Base-by-base conservation (phyloP, 2,113 vertebrate genomes). In the Salminus brasiliensis region DNA sequence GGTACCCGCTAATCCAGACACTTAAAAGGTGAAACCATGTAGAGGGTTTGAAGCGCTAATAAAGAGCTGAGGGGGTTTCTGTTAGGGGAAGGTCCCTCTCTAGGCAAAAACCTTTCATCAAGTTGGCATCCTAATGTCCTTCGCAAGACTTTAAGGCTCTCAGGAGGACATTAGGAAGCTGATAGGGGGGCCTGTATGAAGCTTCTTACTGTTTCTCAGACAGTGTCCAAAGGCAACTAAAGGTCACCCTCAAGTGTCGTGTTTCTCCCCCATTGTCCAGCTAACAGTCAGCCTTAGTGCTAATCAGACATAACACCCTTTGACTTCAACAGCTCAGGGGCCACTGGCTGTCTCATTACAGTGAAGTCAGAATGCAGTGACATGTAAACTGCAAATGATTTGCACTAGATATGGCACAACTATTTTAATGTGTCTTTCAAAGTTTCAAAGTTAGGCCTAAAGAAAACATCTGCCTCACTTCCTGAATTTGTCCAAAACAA, bases 231-330 rank as follows among this genome's bases (percentile, higher is more conserved):
- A 53, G 29, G 57, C 34, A 36, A 71, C 21, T 57, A 71, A 53
- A 79, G 78, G 72, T 81, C 53, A 77, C 69, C 76, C 60, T 69
- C 43, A 53, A 73, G 81, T 67, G 32, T 85, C 76, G 49, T 41
- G 16, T 85, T 87, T 85, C 83, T 74, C 13, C 10, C n/a, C 63
- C 43, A 67, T 78, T 79, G 53, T 73, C 52, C 49, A 66, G 43
- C 12, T 63, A 83, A 83, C 67, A 79, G 66, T 76, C 62, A 59
- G 43, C 13, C 29, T 62, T 2, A 71, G 49, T 57, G 29, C 36
- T 57, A 68, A 66, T 29, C 60, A 74, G 47, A 59, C 27, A 57
- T 39, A 57, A 36, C 70, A 36, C 29, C 23, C 21, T 39, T 39
- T 21, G 34, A 66, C 15, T 52, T 30, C 45, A 71, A n/a, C n/a